A percentile compares a stretch with the other conserved stretches of the same genome.
These are phyloP conservation scores for Larimichthys crocea DNA, from an alignment of 2,113 vertebrate genomes.

Conservation along the genomic window DNA sequence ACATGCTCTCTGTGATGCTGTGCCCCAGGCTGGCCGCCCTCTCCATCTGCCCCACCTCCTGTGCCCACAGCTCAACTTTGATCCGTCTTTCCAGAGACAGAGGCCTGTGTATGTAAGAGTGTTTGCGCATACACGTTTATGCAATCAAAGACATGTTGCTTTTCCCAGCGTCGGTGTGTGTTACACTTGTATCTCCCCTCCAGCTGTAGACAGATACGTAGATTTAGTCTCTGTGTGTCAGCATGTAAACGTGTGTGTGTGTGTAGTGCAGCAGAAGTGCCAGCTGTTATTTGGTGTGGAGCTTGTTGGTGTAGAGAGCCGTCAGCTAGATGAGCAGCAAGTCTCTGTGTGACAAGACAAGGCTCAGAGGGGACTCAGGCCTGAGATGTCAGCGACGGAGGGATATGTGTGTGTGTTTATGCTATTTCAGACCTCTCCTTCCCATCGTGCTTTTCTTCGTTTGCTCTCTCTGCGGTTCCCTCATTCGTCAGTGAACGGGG, in stretches of 20 bases:
- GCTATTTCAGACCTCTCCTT: slow-evolving; percentile 64
- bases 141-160: slow-evolving; percentile 78
- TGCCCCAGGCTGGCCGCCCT: slow-evolving; percentile 79
- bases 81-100: slow-evolving; percentile 72
- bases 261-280: slow-evolving; percentile 54
- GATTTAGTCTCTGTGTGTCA: slow-evolving; percentile 41
- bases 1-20: slow-evolving; percentile 72
- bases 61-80: slow-evolving; percentile 82
- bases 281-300: slow-evolving; percentile 70
- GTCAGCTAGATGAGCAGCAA: slow-evolving; percentile 69
- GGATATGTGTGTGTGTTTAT: slow-evolving; percentile 37
- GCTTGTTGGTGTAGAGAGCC: slow-evolving; percentile 49
- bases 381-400: slow-evolving; percentile 60
- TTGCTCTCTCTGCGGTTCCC: slow-evolving; percentile 67
- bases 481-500: slow-evolving; percentile 77
- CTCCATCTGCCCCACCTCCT: slow-evolving; percentile 80
- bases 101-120: slow-evolving; percentile 54
- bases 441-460: slow-evolving; percentile 68
- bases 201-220: slow-evolving; percentile 75
- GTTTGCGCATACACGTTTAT: slow-evolving; percentile 72
- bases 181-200: slow-evolving; percentile 71
- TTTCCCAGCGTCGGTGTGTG: slow-evolving; percentile 56
- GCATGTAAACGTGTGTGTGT: slow-evolving; percentile 21
- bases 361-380: slow-evolving; percentile 64
- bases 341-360: slow-evolving; percentile 65